Evolutionary conservation across 2,797 vertebrate species (phyloP), one percentile per base, ranked within the genome.

Genomic region (Erethizon dorsatum): DNA sequence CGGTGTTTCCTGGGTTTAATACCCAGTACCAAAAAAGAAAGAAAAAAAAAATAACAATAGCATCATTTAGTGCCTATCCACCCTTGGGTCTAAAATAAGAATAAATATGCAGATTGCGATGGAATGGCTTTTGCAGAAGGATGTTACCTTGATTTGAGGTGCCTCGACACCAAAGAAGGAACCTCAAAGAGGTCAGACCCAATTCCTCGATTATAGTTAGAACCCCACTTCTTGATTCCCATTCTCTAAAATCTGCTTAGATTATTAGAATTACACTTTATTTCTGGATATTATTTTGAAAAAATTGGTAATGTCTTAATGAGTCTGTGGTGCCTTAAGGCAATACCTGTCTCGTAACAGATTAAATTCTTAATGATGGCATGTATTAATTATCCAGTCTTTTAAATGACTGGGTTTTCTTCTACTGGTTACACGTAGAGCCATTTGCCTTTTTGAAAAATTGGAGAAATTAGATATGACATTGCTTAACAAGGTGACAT

Each of bases 261-360:
- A 78, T 71, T 69, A 82, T 89, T 61, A 82, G 84, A 84, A 69
- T 87, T 41, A 91, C 75, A 67, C 26, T 78, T 86, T 59, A 78
- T 79, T 85, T 96, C 31, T 75, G 18, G 22, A 47, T 83, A 45
- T 59, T 73, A 59, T 89, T 89, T 85, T 96, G 56, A 65, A 89
- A 85, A 86, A 61, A 31, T 71, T 14, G 84, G 15, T 75, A 83
- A 69, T 94, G 12, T 37, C 56, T 90, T 93, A 83, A 54, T 69
- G 57, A 75, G 18, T 83, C 63, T 2, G 69, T 75, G 65, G 14
- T 75, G 20, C 20, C 47, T 87, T 94, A 65, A 52, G 17, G 26
- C 63, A 94, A 59, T 94, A 84, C 78, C 57, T 52, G 59, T 77
- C 41, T 88, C 90, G 84, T 82, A 92, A 87, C 77, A 65, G 54